Evolutionary conservation across 2,888 invertebrate species (phyloP), one percentile per base, ranked within the genome.

Genomic region (Ormia ochracea): DNA sequence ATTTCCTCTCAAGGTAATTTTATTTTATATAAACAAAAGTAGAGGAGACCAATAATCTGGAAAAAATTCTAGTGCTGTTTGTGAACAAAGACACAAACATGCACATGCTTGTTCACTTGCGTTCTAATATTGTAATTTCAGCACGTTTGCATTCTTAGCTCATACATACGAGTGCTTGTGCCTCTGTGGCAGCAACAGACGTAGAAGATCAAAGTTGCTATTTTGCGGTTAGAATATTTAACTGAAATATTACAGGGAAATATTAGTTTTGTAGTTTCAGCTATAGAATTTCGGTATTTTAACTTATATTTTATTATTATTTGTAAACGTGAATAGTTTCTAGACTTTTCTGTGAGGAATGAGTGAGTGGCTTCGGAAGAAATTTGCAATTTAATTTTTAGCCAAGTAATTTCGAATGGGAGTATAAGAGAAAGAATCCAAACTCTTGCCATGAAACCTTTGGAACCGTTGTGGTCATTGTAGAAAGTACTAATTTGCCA

Each of bases 131-230:
- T 72, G 56, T 66, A 75, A 66, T 69, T 75, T 59, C 58, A 65
- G 50, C 75, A 79, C 69, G 69, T 79, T 75, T 79, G 75, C 65
- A 75, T 75, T 61, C 79, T 69, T 68, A 26, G 28, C 59, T 65
- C 65, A 61, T 74, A 58, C 12, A 10, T 26, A 17, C 17, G 54
- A 23, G 6, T 38, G 61, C 28, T 38, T 23, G 59, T 50, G 23
- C 31, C 17, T 19, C 48, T 31, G 54, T 12, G 21, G 52, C 52
- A 61, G 28, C 26, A 38, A 43, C 14, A 36, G 43, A 43, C 43
- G 59, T 14, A 72, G 70, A 80, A 80, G 79, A 80, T 80, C 79
- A 80, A 80, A 80, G 79, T 72, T 80, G 72, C 72, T 80, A 80
- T 80, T 80, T 76, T 76, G 79, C 72, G 76, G 79, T 80, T 76